Evolutionary conservation across 1,140 invertebrate genomes (phyloP).

Genomic region (Pseudobourletiella spinata): DNA sequence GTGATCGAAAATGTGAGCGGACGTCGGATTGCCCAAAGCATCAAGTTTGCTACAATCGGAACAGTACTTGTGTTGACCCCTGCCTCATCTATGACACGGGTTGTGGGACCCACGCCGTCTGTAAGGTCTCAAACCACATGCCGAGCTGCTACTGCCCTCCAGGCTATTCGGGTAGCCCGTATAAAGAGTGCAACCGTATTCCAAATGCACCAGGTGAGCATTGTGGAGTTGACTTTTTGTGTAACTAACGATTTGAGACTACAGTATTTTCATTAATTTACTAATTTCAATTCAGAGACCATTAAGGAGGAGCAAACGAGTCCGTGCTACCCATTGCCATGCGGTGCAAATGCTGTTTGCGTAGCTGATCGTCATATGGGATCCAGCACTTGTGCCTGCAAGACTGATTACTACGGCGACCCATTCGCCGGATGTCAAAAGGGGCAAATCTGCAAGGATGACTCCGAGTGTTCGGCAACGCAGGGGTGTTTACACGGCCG

Average conservation of each 20-base stretch:
- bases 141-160: not conserved
- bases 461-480: not conserved
- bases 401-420: not conserved
- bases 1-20: not conserved
- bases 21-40: not conserved
- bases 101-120: not conserved
- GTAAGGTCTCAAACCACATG: not conserved
- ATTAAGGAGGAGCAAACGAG: no score
- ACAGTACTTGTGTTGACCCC: not conserved
- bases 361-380: not conserved
- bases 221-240: no score
- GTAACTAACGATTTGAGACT: no score
- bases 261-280: no score
- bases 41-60: not conserved
- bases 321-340: not conserved
- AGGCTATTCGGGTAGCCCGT: not conserved
- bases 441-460: not conserved
- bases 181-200: not conserved
- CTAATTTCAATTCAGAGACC: no score
- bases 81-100: constrained; percentile 1
- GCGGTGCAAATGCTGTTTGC: not conserved
- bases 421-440: not conserved
- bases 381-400: not conserved
- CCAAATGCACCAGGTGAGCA: not conserved
- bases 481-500: not conserved